Conservation (phyloP, 2,113 vertebrate genomes). For the Mesocricetus auratus region DNA sequence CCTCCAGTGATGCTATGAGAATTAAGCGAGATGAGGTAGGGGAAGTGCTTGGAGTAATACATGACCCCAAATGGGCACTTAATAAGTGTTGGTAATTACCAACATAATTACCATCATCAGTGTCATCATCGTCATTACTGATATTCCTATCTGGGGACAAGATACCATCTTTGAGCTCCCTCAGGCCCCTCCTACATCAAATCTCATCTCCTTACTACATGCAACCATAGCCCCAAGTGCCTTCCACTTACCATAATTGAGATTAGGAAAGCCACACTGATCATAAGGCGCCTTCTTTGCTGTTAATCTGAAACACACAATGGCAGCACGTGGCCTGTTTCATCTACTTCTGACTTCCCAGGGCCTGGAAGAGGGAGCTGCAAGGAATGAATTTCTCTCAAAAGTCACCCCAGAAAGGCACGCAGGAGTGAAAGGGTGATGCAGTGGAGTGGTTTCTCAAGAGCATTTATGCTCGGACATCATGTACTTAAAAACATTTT, state of each 20-base stretch:
- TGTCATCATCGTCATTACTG: neutral
- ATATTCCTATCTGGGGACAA: neutral
- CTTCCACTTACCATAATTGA: neutral
- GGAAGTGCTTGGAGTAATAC: neutral
- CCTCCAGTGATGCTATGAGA: neutral
- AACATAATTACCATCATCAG: neutral
- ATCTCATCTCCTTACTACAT: neutral
- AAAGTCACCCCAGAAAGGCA: neutral
- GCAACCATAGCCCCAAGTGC: neutral
- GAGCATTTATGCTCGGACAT: neutral
- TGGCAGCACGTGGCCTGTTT: neutral
- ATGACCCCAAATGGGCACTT: neutral
- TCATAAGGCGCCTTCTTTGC: neutral
- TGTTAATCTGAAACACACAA: neutral
- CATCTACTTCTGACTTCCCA: neutral
- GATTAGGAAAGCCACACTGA: neutral
- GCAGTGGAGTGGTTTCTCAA: neutral
- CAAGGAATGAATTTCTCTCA: neutral
- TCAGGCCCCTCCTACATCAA: neutral
- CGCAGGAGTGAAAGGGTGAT: neutral
- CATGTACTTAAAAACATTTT: neutral
- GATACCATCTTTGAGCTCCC: neutral
- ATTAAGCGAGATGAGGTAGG: neutral
- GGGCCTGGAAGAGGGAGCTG: neutral
- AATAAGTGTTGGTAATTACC: neutral